phyloP scores from a whole-genome alignment of 2,797 vertebrate genomes.

The Anguilla pacifica region DNA sequence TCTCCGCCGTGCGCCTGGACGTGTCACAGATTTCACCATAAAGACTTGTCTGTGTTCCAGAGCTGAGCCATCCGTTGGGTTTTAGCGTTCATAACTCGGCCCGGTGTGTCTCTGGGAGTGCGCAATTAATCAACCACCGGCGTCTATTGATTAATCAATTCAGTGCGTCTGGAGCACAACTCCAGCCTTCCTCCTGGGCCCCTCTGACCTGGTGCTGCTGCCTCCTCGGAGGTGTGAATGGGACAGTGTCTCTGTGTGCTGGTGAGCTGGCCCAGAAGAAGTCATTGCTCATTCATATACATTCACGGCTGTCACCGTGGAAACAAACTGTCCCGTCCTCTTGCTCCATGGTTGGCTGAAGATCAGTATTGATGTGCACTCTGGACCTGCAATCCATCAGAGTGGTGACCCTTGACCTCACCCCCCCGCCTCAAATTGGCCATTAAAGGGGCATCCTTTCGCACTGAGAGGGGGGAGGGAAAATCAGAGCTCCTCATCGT shows the following conservation, averaged over 20 bases:
- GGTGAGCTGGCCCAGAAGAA: constrained; percentile 41
- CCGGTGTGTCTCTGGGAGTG: constrained; percentile 51
- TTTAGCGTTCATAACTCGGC: constrained; percentile 49
- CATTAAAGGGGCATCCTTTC: constrained; percentile 61
- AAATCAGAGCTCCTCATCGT: constrained; percentile 5
- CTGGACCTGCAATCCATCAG: constrained; percentile 65
- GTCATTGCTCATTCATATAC: constrained; percentile 21
- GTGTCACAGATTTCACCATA: constrained; percentile 3
- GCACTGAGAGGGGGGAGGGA: constrained; percentile 46
- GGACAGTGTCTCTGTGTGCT: constrained; percentile 55
- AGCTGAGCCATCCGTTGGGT: constrained; percentile 31
- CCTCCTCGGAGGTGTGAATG: constrained; percentile 37
- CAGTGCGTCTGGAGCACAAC: constrained; percentile 47
- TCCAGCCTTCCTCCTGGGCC: constrained; percentile 49
- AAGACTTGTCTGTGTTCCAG: constrained; percentile 12
- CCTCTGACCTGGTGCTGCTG: constrained; percentile 40
- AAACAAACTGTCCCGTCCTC: constrained; percentile 29
- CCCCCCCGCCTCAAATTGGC: constrained; percentile 66
- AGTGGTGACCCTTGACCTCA: constrained; percentile 65
- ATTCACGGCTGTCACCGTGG: constrained; percentile 39
- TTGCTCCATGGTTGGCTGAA: constrained; percentile 41
- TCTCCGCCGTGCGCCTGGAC: constrained; percentile 31
- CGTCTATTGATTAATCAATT: constrained; percentile 73
- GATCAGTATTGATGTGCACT: constrained; percentile 60
- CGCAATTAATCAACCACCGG: constrained; percentile 66